Evolutionary conservation across 1,140 invertebrate species (phyloP).

Genomic region (Agrypnia vestita): DNA sequence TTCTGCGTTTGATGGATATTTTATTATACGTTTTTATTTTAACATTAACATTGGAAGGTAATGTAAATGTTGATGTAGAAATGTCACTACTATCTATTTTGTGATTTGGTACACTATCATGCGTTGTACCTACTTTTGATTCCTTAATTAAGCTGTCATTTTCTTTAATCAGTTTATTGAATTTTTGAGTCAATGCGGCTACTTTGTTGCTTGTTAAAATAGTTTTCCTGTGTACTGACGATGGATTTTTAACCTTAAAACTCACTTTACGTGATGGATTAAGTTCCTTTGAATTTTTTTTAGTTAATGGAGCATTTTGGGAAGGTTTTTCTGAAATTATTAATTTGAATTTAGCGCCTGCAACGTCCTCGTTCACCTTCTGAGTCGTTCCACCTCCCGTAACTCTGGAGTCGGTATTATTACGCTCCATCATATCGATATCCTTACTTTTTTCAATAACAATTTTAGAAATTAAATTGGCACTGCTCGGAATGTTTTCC

Average conservation of each 20-base stretch:
- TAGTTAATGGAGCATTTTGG: conserved; percentile 48
- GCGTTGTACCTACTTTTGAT: conserved; percentile 67
- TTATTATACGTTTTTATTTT: conserved; percentile 69
- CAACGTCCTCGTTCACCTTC: conserved; percentile 58
- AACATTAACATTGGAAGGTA: conserved; percentile 69
- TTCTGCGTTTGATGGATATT: conserved; percentile 66
- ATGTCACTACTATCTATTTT: conserved; percentile 66
- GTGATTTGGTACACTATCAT: conserved; percentile 65
- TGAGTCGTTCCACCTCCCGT: conserved; percentile 67
- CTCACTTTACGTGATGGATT: conserved; percentile 68
- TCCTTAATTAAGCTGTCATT: conserved; percentile 65
- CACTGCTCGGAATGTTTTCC: neutral
- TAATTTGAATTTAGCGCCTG: conserved; percentile 2
- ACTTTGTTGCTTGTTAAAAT: conserved; percentile 72
- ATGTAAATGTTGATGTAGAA: conserved; percentile 68
- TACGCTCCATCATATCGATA: conserved; percentile 54
- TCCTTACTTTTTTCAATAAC: conserved; percentile 17
- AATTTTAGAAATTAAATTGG: neutral
- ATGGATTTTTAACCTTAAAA: conserved; percentile 70
- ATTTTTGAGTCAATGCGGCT: conserved; percentile 73
- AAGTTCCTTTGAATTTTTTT: conserved; percentile 65
- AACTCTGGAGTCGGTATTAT: conserved; percentile 69
- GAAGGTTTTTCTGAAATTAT: conserved; percentile 38
- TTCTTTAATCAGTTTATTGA: conserved; percentile 71
- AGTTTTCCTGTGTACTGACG: conserved; percentile 66